Conservation (phyloP, 2,797 vertebrate genomes). For the Ctenosaura bakeri region DNA sequence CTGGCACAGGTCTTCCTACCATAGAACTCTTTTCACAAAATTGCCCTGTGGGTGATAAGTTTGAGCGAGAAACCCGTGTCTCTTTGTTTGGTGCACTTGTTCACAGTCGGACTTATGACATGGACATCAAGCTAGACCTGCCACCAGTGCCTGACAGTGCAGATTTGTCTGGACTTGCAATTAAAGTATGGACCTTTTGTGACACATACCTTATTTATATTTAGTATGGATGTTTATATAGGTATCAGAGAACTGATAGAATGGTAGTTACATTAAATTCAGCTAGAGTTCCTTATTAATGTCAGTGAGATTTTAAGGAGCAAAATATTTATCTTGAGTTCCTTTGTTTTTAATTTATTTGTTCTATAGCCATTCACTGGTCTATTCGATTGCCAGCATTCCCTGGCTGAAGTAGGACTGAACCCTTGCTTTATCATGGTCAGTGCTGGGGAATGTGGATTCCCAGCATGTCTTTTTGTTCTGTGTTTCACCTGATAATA, state of each 20-base stretch:
- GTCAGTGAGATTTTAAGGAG: neutral
- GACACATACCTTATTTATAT: neutral
- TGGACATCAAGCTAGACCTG: slow-evolving; percentile 93
- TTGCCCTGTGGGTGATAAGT: slow-evolving; percentile 83
- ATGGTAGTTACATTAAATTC: neutral
- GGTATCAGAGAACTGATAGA: neutral
- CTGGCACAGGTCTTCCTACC: slow-evolving; percentile 85
- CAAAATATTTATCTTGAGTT: neutral
- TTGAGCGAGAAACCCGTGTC: slow-evolving; percentile 91
- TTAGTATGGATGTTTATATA: neutral
- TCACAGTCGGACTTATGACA: slow-evolving; percentile 90
- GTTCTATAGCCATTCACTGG: neutral
- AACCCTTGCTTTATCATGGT: too few species aligned
- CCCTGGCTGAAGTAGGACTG: neutral
- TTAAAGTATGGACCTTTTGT: slow-evolving; percentile 84
- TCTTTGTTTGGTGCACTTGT: slow-evolving; percentile 94
- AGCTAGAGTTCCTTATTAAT: neutral
- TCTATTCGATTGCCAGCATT: neutral
- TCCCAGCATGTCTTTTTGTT: neutral
- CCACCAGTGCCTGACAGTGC: slow-evolving; percentile 93
- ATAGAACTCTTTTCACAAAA: slow-evolving; percentile 81
- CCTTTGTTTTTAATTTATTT: neutral
- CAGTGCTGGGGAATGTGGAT: neutral
- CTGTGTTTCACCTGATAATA: neutral
- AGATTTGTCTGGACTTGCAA: slow-evolving; percentile 91